These are phyloP conservation scores for Drosophila mimetica DNA, from an alignment of 2,888 invertebrate genomes.

Conservation along the genomic window DNA sequence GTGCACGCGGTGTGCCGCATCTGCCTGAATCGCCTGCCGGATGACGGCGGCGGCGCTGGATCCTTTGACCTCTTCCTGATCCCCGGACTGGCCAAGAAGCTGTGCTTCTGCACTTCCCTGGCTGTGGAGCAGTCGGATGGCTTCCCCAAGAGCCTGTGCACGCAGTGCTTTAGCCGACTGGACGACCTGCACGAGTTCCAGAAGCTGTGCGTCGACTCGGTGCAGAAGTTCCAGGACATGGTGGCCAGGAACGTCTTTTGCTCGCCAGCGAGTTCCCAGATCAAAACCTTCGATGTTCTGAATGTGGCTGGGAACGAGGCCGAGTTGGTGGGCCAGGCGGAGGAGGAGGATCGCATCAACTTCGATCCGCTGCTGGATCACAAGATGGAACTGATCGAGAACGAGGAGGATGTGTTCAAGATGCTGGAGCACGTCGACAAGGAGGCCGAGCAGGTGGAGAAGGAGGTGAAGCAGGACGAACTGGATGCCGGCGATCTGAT, in stretches of 20 bases:
- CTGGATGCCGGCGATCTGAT: slow-evolving; percentile 30
- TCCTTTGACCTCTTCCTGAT: slow-evolving; percentile 70
- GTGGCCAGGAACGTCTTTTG: slow-evolving; percentile 54
- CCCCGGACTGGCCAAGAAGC: slow-evolving; percentile 78
- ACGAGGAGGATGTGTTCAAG: slow-evolving; percentile 81
- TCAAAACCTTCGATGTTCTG: slow-evolving; percentile 62
- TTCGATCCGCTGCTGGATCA: slow-evolving; percentile 80
- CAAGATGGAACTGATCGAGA: slow-evolving; percentile 80
- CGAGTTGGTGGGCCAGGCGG: slow-evolving; percentile 60
- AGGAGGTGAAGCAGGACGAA: slow-evolving; percentile 55
- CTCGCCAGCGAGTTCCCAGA: slow-evolving; percentile 16
- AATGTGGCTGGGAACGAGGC: slow-evolving; percentile 58
- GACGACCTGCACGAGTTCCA: slow-evolving; percentile 80
- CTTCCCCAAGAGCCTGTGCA: slow-evolving; percentile 78
- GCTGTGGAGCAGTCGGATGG: slow-evolving; percentile 80
- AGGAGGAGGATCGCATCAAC: slow-evolving; percentile 79
- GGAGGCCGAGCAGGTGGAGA: slow-evolving; percentile 67
- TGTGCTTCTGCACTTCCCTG: slow-evolving; percentile 79
- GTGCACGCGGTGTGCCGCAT: slow-evolving; percentile 81
- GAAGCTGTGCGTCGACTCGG: slow-evolving; percentile 75
- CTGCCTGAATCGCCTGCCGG: slow-evolving; percentile 72
- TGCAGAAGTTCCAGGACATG: slow-evolving; percentile 74
- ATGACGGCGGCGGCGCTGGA: slow-evolving; percentile 43
- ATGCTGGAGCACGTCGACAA: slow-evolving; percentile 81
- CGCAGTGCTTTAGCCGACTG: slow-evolving; percentile 67